phyloP scores from a whole-genome alignment of 2,888 invertebrate genomes.

The Erannis defoliaria region DNA sequence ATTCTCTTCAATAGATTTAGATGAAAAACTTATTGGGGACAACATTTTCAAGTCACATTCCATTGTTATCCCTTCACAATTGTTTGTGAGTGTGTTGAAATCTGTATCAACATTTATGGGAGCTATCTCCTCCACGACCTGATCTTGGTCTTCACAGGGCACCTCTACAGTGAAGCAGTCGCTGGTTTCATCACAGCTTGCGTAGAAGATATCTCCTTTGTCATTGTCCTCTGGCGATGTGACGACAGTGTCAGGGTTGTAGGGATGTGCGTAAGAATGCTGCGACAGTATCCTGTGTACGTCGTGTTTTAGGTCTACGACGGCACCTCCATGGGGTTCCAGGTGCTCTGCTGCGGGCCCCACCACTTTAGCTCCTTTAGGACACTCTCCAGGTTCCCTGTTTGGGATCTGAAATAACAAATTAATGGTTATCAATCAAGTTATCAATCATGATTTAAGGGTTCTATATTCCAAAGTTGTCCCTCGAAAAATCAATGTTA shows the following conservation, averaged over 20 bases:
- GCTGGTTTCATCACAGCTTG: slow-evolving; percentile 90
- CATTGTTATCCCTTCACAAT: slow-evolving; percentile 62
- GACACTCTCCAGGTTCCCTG: slow-evolving; percentile 72
- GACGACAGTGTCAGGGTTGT: slow-evolving; percentile 59
- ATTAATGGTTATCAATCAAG: slow-evolving; percentile 6
- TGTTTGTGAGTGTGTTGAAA: slow-evolving; percentile 60
- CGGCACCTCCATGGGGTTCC: slow-evolving; percentile 91
- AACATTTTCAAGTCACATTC: slow-evolving; percentile 79
- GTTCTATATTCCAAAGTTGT: no score
- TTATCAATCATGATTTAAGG: no score
- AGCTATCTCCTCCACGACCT: slow-evolving; percentile 61
- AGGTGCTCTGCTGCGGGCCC: slow-evolving; percentile 94
- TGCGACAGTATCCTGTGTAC: slow-evolving; percentile 81
- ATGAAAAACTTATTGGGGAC: slow-evolving; percentile 77
- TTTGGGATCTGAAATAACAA: slow-evolving; percentile 67
- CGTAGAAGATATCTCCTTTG: slow-evolving; percentile 89
- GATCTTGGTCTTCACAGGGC: slow-evolving; percentile 84
- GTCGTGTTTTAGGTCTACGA: slow-evolving; percentile 81
- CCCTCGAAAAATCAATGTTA: no score
- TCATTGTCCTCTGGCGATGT: slow-evolving; percentile 64
- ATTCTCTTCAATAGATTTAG: slow-evolving; percentile 69
- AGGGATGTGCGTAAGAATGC: slow-evolving; percentile 84
- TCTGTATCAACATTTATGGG: slow-evolving; percentile 68
- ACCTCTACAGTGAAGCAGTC: slow-evolving; percentile 92
- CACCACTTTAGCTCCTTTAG: slow-evolving; percentile 91